phyloP scores from a whole-genome alignment of 2,113 vertebrate genomes.

The Aleadryas rufinucha region DNA sequence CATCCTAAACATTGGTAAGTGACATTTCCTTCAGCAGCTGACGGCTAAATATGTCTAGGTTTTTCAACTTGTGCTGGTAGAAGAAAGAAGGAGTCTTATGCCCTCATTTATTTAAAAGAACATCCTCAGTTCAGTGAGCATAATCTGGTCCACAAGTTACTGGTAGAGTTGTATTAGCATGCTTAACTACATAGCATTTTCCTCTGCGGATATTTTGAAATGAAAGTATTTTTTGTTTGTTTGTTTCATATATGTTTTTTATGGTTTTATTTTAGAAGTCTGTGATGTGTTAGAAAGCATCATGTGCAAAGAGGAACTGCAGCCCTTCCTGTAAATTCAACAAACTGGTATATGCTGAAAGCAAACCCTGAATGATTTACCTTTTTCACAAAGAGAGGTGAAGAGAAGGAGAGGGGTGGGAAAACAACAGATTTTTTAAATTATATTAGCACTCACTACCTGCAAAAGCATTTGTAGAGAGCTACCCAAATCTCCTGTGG shows the following conservation, averaged over 20 bases:
- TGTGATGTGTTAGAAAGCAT: conserved; percentile 21
- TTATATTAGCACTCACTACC: conserved; percentile 69
- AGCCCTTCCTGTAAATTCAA: conserved; percentile 48
- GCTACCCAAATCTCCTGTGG: conserved; percentile 60
- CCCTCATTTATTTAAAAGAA: background rate
- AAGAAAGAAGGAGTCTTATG: background rate
- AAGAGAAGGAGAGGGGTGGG: conserved; percentile 41
- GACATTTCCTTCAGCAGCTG: conserved; percentile 45
- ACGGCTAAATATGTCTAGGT: background rate
- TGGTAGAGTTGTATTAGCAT: background rate
- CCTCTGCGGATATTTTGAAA: background rate
- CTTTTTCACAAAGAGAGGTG: conserved; percentile 37
- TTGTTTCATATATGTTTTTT: background rate
- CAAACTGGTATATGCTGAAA: conserved; percentile 47
- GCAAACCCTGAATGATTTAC: conserved; percentile 51
- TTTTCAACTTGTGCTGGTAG: background rate
- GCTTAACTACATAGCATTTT: background rate
- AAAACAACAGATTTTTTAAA: conserved; percentile 63
- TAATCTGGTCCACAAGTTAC: background rate
- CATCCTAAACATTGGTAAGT: conserved; percentile 30
- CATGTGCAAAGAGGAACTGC: conserved; percentile 7
- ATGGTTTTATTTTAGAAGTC: background rate
- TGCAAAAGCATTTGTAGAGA: conserved; percentile 65
- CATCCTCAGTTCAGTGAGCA: background rate
- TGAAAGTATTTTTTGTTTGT: conserved; percentile 1